A percentile compares a stretch with the other conserved stretches of the same genome.
phyloP scores from a whole-genome alignment of 1,140 invertebrate genomes.

The Phthorimaea operculella region DNA sequence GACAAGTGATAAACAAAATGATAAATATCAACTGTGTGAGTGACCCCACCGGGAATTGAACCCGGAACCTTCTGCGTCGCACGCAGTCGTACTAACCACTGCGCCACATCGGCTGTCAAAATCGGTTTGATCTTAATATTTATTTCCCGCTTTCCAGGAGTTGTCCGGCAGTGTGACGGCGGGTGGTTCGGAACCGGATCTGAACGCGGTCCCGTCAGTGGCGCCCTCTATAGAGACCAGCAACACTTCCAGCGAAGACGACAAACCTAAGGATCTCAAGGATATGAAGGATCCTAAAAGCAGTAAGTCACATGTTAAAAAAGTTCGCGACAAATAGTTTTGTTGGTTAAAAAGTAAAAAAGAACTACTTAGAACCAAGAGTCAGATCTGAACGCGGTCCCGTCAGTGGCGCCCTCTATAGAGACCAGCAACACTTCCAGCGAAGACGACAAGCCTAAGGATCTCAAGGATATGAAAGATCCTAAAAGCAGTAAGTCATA shows the following conservation, averaged over 20 bases:
- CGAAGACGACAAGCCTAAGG: slow-evolving; percentile 63
- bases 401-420: slow-evolving; percentile 33
- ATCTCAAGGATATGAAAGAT: slow-evolving; percentile 46
- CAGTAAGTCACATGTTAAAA: slow-evolving; percentile 24
- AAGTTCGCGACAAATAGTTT: too few relatives aligned
- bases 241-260: slow-evolving; percentile 58
- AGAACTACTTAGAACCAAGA: too few relatives aligned
- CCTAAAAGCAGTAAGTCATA: too few relatives aligned
- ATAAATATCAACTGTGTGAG: too few relatives aligned
- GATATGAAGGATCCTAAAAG: slow-evolving; percentile 33
- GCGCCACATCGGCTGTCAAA: too few relatives aligned
- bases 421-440: slow-evolving; percentile 53
- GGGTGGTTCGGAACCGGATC: slow-evolving; percentile 53
- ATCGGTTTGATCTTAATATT: too few relatives aligned
- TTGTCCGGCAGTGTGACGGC: slow-evolving; percentile 51
- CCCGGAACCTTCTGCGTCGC: too few relatives aligned
- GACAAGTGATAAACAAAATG: too few relatives aligned
- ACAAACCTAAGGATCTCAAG: slow-evolving; percentile 63
- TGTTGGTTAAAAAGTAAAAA: too few relatives aligned
- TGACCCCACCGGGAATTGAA: too few relatives aligned
- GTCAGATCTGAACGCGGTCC: slow-evolving; percentile 53
- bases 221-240: slow-evolving; percentile 41
- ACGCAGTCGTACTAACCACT: too few relatives aligned
- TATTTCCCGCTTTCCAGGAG: slow-evolving; percentile 29
- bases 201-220: slow-evolving; percentile 46